Percentiles rank a stretch among this genome's conserved stretches.
Evolutionary conservation across 2,113 vertebrate species (phyloP).

Genomic region (Channa maculata): DNA sequence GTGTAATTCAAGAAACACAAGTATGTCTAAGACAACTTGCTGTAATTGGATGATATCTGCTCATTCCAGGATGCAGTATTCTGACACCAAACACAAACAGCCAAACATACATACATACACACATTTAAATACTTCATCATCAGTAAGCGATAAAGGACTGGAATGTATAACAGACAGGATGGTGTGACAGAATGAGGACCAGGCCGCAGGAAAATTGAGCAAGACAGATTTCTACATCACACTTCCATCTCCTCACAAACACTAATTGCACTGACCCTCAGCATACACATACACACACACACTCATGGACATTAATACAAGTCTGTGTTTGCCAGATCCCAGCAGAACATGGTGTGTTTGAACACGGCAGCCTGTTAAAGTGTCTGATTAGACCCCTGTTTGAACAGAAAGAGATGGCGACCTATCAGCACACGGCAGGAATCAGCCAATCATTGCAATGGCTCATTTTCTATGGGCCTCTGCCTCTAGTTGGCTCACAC

Average conservation of each 20-base stretch:
- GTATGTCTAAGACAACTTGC: constrained; percentile 1
- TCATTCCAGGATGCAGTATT: not conserved
- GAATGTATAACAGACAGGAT: constrained; percentile 35
- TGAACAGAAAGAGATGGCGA: constrained; percentile 72
- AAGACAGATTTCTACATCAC: constrained; percentile 51
- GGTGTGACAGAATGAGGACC: constrained; percentile 55
- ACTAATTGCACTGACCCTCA: constrained; percentile 63
- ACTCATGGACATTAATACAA: constrained; percentile 32
- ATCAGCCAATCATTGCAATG: constrained; percentile 51
- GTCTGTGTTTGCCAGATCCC: constrained; percentile 73
- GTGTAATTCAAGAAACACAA: not conserved
- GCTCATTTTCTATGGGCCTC: constrained; percentile 43
- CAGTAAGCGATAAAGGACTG: constrained; percentile 29
- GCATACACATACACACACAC: constrained; percentile 13
- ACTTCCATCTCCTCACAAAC: constrained; percentile 46
- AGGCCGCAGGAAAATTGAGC: constrained; percentile 40
- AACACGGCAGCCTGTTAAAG: constrained; percentile 74
- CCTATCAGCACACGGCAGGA: constrained; percentile 66
- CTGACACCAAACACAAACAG: not conserved
- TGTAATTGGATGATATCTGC: constrained; percentile 16
- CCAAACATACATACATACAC: not conserved
- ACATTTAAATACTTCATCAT: constrained; percentile 27
- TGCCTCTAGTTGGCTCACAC: constrained; percentile 31
- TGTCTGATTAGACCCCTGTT: constrained; percentile 78
- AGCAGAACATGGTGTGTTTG: constrained; percentile 72